Evolutionary conservation across 2,888 invertebrate genomes (phyloP), one percentile per base, ranked within the genome.

Genomic region (Apamea crenata): DNA sequence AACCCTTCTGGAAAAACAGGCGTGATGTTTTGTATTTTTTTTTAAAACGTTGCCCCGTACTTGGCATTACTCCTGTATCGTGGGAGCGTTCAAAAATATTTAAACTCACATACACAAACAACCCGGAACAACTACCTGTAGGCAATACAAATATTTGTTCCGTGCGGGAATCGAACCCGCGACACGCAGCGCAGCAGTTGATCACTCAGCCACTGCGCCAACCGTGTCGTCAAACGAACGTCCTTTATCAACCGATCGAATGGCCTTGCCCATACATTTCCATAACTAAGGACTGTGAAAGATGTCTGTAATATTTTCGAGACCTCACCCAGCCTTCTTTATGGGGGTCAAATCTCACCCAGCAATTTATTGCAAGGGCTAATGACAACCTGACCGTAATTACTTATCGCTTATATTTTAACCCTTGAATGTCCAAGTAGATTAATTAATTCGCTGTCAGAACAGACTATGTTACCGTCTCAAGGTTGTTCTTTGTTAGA

Each of bases 371-470:
- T 77, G 89, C 84, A 72, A 86, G 87, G 80, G 77, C 84, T 79
- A 81, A 87, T 88, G 88, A 91, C 91, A 90, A 92, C 88, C 83
- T 86, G 66, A 88, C 89, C 92, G 88, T 93, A 90, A 91, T 92
- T 91, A 91, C 89, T 90, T 92, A 88, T 90, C 90, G 89, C 90
- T 89, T 91, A 89, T 92, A 90, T 91, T 91, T 36, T 91, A 91
- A 91, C 90, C 87, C 87, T 90, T 87, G 84, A 88, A 85, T 85
- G 89, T 83, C 87, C 82, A 85, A 87, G 88, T 89, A 72, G 85
- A 86, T 87, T 80, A 86, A 86, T 87, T 87, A 86, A 89, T 87
- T 86, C 80, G 87, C 74, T 83, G 80, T 77, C 80, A 85, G 78
- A 78, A 76, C 63, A 77, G 77, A 77, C 74, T 74, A 63, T 61